phyloP scores from a whole-genome alignment of 2,113 vertebrate species.

The Psilopsiagon aurifrons region DNA sequence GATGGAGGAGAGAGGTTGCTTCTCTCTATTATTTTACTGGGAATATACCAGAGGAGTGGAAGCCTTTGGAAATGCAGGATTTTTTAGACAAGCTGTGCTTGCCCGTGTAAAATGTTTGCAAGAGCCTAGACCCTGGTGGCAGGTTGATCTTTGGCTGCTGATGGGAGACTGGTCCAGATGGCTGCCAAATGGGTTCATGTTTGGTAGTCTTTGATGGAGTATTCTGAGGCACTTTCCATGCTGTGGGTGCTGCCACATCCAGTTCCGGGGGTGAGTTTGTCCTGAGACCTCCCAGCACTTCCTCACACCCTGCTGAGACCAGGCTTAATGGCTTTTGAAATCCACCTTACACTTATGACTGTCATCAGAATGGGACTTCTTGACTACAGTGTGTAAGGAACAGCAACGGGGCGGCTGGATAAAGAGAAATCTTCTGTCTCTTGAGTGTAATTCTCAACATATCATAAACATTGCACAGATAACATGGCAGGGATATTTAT shows the following conservation, averaged over 20 bases:
- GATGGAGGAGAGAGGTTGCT: accelerated
- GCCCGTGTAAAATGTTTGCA: neutral
- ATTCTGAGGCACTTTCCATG: neutral
- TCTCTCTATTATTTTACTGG: neutral
- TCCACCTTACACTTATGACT: neutral
- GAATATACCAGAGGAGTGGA: neutral
- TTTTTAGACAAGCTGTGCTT: neutral
- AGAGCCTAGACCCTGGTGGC: neutral
- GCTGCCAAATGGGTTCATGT: neutral
- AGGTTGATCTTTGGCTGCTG: neutral
- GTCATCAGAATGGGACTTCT: neutral
- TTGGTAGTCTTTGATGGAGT: neutral
- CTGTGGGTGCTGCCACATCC: neutral
- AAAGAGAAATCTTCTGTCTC: neutral
- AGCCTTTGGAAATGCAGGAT: neutral
- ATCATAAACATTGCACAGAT: neutral
- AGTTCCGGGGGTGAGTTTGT: neutral
- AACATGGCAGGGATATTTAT: neutral
- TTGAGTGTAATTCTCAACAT: neutral
- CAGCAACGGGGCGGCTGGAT: neutral
- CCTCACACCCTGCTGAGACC: neutral
- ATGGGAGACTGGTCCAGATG: neutral
- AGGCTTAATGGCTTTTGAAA: neutral
- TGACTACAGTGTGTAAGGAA: neutral
- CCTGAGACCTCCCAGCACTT: neutral